Base-by-base conservation (phyloP, 2,888 invertebrate genomes). In the Diadegma fenestrale region DNA sequence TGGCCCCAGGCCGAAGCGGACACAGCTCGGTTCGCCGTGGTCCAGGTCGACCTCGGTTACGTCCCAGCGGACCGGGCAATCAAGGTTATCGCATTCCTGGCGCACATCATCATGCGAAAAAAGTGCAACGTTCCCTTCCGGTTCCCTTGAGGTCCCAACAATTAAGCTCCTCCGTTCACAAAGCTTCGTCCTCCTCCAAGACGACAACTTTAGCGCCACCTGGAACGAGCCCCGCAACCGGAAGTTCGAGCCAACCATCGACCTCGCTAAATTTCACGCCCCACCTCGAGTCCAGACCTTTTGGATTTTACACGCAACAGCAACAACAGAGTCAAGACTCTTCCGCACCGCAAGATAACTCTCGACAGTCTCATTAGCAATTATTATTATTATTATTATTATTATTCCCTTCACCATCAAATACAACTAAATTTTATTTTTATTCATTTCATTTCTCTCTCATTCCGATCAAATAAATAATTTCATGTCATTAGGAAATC, bases 31-130 rank as follows among this genome's bases (percentile, higher is more conserved):
- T 93, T 33, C 95, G 96, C 79, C 94, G 96, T 66, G 96, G 96
- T 22, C 96, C 97, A 0, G 96, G 97, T 10, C 94, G 97, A 83
- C 96, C 97, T 0, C 94, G 97, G 2, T 93, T 96, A 14, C 95
- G 96, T 89, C 96, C 96, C 0, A 94, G 95, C 10, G 96, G 96
- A 0, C 96, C 96, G 0, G 94, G 95, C 0, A 95, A 96, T 91
- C 95, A 95, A 84, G 96, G 96, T 8, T 94, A 95, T 37, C 95
- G 97, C 26, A 95, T 95, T 2, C 93, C 95, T 0, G 82, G 85
- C 10, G 26, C 8, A 1, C 73, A 73, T 73, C 89, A 90, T 69
- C 89, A 92, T 30, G 80, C 87, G 4, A 91, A 91, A 75, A 92
- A 91, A 71, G 85, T 90, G 26, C 93, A 93, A 63, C 90, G 91